A percentile compares a stretch with the other conserved stretches of the same genome.
Conservation (phyloP, 2,888 invertebrate species). For the Trichogramma dendrolimi region DNA sequence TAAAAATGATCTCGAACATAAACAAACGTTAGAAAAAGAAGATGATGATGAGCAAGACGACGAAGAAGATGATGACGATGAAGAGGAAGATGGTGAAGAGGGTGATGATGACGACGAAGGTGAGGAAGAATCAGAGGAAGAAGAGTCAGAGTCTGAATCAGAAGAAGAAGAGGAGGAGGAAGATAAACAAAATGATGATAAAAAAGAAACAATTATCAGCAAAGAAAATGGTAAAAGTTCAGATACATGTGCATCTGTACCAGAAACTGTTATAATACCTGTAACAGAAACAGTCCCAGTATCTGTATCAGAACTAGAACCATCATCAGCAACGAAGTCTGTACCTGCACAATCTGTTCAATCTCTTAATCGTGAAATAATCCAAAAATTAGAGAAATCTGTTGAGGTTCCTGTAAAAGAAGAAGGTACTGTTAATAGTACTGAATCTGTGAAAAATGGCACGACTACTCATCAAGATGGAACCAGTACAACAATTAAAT, state of each 20-base stretch:
- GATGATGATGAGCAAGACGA: conserved; percentile 36
- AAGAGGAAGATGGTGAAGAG: conserved; percentile 37
- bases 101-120: conserved; percentile 34
- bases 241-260: too few relatives aligned
- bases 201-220: conserved; percentile 15
- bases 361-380: not conserved
- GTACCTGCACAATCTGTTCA: too few relatives aligned
- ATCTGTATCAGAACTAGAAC: too few relatives aligned
- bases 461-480: conserved; percentile 7
- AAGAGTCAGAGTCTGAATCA: conserved; percentile 34
- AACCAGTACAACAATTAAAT: conserved; percentile 22
- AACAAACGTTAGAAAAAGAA: conserved; percentile 32
- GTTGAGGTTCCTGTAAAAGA: conserved; percentile 6
- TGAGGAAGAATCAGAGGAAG: conserved; percentile 32
- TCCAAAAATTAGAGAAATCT: conserved; percentile 12
- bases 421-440: conserved; percentile 12
- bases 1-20: conserved; percentile 33
- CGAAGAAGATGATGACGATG: conserved; percentile 33
- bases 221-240: conserved; percentile 19
- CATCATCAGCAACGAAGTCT: too few relatives aligned
- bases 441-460: conserved; percentile 17
- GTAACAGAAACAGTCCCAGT: too few relatives aligned
- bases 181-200: conserved; percentile 38
- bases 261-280: too few relatives aligned
- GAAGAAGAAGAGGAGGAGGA: conserved; percentile 39